These are phyloP conservation scores for Pseudachorutes palmiensis DNA, from an alignment of 1,140 invertebrate genomes.

Conservation along the genomic window DNA sequence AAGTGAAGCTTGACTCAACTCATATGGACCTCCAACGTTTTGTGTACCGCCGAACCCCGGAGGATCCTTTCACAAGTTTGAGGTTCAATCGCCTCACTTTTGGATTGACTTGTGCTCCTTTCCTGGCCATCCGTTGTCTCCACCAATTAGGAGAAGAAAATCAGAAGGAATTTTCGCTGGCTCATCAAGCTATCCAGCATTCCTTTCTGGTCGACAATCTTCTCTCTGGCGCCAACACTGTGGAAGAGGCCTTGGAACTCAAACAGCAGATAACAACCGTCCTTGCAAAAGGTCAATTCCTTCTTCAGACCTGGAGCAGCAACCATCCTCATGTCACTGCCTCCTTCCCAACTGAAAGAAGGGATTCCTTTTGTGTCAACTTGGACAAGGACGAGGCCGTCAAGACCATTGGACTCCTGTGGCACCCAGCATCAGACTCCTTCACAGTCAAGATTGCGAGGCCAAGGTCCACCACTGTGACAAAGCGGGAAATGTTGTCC, in stretches of 20 bases:
- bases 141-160: conserved; percentile 27
- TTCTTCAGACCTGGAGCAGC: too few relatives aligned
- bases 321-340: too few relatives aligned
- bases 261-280: too few relatives aligned
- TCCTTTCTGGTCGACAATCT: conserved; percentile 44
- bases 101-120: conserved; percentile 41
- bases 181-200: conserved; percentile 7
- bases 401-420: conserved; percentile 40
- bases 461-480: background rate
- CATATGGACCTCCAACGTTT: conserved; percentile 19
- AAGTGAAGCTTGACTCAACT: conserved; percentile 23
- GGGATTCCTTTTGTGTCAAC: conserved; percentile 11
- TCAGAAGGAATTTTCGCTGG: conserved; percentile 18
- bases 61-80: conserved; percentile 34
- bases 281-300: too few relatives aligned
- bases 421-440: conserved; percentile 38
- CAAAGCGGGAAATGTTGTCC: conserved; percentile 30
- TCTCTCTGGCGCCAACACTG: conserved; percentile 40
- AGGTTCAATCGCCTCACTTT: conserved; percentile 41
- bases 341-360: background rate
- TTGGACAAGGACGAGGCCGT: conserved; percentile 28
- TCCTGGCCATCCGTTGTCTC: conserved; percentile 40
- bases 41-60: conserved; percentile 33
- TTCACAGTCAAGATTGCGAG: conserved; percentile 6
- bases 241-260: conserved; percentile 38